Percentiles rank a stretch among this genome's conserved stretches.
phyloP scores from a whole-genome alignment of 2,113 vertebrate species.

The Engraulis encrasicolus region DNA sequence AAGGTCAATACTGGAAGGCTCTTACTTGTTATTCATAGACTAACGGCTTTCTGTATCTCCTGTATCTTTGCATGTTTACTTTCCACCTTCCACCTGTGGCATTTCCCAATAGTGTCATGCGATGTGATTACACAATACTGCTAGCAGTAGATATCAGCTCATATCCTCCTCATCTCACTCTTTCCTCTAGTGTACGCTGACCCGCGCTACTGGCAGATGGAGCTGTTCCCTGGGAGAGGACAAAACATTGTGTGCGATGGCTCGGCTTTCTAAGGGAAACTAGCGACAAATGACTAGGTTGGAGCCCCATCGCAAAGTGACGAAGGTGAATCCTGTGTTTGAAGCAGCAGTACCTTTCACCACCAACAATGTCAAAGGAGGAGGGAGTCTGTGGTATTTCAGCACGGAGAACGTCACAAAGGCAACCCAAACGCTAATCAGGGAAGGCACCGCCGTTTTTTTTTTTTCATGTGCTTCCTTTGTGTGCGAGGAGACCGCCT shows the following conservation, averaged over 20 bases:
- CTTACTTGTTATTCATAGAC: too few relatives aligned
- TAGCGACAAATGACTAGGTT: background rate
- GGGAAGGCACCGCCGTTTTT: background rate
- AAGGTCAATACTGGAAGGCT: too few relatives aligned
- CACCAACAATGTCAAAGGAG: background rate
- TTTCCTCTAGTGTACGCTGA: constrained; percentile 70
- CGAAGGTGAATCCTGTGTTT: background rate
- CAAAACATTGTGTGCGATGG: constrained; percentile 77
- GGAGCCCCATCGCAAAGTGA: background rate
- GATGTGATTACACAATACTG: too few relatives aligned
- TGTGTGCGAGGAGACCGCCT: background rate
- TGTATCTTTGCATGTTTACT: too few relatives aligned
- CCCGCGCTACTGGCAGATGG: constrained; percentile 76
- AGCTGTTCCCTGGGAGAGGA: constrained; percentile 71
- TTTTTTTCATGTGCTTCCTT: background rate
- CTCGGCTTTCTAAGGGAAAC: constrained; percentile 63
- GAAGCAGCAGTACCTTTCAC: too few relatives aligned
- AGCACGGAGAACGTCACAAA: background rate
- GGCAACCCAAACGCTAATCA: background rate
- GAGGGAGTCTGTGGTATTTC: background rate
- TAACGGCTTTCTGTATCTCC: too few relatives aligned
- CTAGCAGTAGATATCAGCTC: too few relatives aligned
- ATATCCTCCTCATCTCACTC: background rate
- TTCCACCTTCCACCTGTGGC: too few relatives aligned
- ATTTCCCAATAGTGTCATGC: too few relatives aligned